Conservation (phyloP, 1,140 invertebrate genomes). For the Euglossa dilemma region DNA sequence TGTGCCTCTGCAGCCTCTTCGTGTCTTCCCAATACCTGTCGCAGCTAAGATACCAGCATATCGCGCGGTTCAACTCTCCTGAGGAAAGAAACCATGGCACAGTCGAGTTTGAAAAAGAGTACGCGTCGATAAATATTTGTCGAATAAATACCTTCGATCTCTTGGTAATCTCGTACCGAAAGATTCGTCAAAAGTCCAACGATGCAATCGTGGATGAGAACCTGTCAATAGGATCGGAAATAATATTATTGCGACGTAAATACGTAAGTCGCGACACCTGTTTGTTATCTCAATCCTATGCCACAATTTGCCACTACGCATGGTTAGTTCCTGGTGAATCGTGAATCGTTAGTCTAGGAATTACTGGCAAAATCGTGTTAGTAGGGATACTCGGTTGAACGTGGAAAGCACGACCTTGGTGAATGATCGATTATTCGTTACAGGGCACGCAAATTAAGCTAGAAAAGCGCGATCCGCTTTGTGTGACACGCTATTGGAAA, state of each 20-base stretch:
- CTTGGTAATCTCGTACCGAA: conserved; percentile 91
- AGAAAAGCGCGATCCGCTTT: not conserved
- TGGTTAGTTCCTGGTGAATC: not conserved
- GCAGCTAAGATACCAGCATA: conserved; percentile 96
- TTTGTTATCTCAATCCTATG: not conserved
- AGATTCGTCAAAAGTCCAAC: conserved; percentile 90
- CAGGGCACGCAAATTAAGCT: not conserved
- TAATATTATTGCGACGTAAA: not conserved
- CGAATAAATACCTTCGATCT: conserved; percentile 89
- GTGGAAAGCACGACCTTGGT: not conserved
- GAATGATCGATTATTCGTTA: not conserved
- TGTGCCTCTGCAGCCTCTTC: conserved; percentile 87
- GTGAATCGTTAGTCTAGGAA: not conserved
- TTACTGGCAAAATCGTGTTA: not conserved
- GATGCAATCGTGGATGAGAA: conserved; percentile 88
- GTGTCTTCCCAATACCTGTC: conserved; percentile 95
- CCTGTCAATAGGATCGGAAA: conserved; percentile 73
- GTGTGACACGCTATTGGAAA: not conserved
- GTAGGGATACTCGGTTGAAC: not conserved
- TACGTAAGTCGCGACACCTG: not conserved
- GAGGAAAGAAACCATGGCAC: conserved; percentile 35
- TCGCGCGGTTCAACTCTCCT: conserved; percentile 93
- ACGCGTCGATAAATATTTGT: not conserved
- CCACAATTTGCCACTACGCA: not conserved
- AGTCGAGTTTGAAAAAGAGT: not conserved